Evolutionary conservation across 2,888 invertebrate genomes (phyloP), one percentile per base, ranked within the genome.

Genomic region (Mesoligia furuncula): DNA sequence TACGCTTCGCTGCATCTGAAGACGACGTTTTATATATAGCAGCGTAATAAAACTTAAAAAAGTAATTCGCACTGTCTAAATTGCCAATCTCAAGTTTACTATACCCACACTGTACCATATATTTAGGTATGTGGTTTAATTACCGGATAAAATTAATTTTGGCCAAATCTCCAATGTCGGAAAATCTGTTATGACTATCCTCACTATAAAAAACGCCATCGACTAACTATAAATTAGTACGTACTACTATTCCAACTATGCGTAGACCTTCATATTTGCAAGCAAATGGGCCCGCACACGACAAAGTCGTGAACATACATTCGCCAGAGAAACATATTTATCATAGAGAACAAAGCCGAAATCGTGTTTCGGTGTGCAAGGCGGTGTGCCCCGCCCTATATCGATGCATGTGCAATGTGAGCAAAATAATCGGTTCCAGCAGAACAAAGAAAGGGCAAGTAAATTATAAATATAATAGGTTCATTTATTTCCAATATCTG

Each of bases 281-380:
- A 77, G 51, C 69, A 79, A 70, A 83, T 64, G 51, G 75, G 77
- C 51, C 75, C 77, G 68, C 61, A 78, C 78, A 77, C 75, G 70
- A 77, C 75, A 83, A 83, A 84, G 83, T 89, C 90, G 91, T 91
- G 90, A 85, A 87, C 88, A 88, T 85, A 89, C 87, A 86, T 87
- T 87, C 84, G 79, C 82, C 81, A 64, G 81, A 80, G 80, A 78
- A 86, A 86, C 80, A 86, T 80, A 86, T 88, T 77, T 87, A 87
- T 85, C 85, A 76, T 68, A 77, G 72, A 85, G 83, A 91, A 90
- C 89, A 90, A 91, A 87, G 89, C 85, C 77, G 72, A 81, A 84
- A 83, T 89, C 89, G 91, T 90, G 91, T 83, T 82, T 80, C 65
- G 69, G 77, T 75, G 79, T 84, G 85, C 80, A 64, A 86, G 85